Conservation (phyloP, 2,888 invertebrate species). For the Allygus modestus region DNA sequence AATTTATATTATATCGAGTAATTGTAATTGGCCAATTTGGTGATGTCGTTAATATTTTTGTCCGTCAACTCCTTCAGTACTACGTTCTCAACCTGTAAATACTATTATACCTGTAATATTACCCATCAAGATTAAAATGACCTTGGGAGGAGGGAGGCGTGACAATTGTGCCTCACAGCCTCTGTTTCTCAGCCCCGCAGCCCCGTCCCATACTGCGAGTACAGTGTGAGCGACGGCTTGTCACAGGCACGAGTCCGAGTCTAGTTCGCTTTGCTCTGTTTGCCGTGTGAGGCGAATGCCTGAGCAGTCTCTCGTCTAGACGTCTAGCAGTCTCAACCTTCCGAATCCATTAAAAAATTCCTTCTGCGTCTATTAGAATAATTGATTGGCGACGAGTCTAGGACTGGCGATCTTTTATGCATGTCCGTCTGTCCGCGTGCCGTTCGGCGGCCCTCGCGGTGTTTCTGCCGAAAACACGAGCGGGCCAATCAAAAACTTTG, state of each 20-base stretch:
- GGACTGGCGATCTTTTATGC: slow-evolving; percentile 54
- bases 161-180: too few relatives aligned
- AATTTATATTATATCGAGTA: too few relatives aligned
- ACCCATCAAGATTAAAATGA: too few relatives aligned
- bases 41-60: too few relatives aligned
- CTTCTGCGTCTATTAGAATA: slow-evolving; percentile 56
- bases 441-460: background rate
- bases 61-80: too few relatives aligned
- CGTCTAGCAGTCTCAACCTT: slow-evolving; percentile 33
- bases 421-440: slow-evolving; percentile 6
- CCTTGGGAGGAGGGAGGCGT: too few relatives aligned
- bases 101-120: too few relatives aligned
- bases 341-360: slow-evolving; percentile 49
- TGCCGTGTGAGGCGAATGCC: slow-evolving; percentile 25
- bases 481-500: slow-evolving; percentile 44
- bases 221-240: too few relatives aligned
- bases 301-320: slow-evolving; percentile 22
- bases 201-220: too few relatives aligned
- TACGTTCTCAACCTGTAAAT: too few relatives aligned
- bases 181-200: too few relatives aligned
- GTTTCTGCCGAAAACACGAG: slow-evolving; percentile 44
- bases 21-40: too few relatives aligned
- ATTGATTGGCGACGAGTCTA: slow-evolving; percentile 54
- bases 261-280: slow-evolving; percentile 27
- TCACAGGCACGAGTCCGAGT: background rate